Conservation (phyloP, 2,113 vertebrate species). For the Periophthalmus modestus region DNA sequence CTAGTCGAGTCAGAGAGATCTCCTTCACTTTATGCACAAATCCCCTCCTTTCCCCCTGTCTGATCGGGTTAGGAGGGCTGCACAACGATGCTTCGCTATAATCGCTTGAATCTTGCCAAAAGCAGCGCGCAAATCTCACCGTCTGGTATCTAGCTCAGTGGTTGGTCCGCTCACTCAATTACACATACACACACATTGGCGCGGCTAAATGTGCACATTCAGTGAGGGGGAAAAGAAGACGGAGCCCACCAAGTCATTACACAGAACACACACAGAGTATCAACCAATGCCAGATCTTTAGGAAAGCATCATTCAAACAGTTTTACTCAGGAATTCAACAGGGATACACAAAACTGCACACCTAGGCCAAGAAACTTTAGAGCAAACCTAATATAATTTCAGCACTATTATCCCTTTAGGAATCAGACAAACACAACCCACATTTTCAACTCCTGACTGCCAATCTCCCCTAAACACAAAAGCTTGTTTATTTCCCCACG, state of each 20-base stretch:
- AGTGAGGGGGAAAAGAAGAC: slow-evolving; percentile 56
- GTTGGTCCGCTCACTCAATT: slow-evolving; percentile 76
- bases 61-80: slow-evolving; percentile 57
- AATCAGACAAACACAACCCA: slow-evolving; percentile 9
- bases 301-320: slow-evolving; percentile 55
- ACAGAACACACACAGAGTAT: slow-evolving; percentile 77
- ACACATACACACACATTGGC: slow-evolving; percentile 39
- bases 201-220: slow-evolving; percentile 43
- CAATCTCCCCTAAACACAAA: background rate
- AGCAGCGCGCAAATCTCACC: slow-evolving; percentile 60
- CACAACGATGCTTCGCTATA: slow-evolving; percentile 50
- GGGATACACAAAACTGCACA: slow-evolving; percentile 39
- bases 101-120: slow-evolving; percentile 65
- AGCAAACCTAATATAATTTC: slow-evolving; percentile 35
- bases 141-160: slow-evolving; percentile 70
- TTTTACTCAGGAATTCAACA: slow-evolving; percentile 48
- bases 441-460: background rate
- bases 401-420: slow-evolving; percentile 45
- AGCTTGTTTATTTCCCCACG: background rate
- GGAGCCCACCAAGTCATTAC: slow-evolving; percentile 73
- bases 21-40: slow-evolving; percentile 41
- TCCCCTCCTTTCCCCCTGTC: slow-evolving; percentile 60
- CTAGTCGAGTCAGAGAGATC: slow-evolving; percentile 57
- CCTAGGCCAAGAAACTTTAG: slow-evolving; percentile 53
- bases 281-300: slow-evolving; percentile 68